Conservation (phyloP, 37 sponge, comb jelly and placozoan genomes). For the Spongilla lacustris region DNA sequence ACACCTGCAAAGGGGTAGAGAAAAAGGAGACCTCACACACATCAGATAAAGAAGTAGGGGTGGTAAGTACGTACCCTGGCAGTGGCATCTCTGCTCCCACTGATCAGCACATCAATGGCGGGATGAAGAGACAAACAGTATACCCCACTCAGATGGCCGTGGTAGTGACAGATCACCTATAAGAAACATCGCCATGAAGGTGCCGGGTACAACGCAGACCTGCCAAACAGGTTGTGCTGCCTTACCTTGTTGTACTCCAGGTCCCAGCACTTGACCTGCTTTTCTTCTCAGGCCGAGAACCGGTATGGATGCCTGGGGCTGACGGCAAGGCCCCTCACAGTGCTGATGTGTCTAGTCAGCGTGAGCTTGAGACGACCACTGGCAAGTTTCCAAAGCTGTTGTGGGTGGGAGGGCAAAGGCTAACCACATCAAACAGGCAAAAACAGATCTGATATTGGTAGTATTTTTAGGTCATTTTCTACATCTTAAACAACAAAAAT, state of each 20-base stretch:
- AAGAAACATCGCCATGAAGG: background rate
- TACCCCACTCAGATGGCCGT: slow-evolving; percentile 98
- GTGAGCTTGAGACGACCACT: slow-evolving; percentile 91
- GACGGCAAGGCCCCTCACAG: slow-evolving; percentile 88
- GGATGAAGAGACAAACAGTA: slow-evolving; percentile 91
- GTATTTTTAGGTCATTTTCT: background rate
- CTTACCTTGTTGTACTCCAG: slow-evolving; percentile 95
- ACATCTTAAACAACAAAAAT: background rate
- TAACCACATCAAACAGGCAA: background rate
- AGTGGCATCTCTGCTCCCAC: slow-evolving; percentile 91
- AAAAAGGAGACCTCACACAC: no score
- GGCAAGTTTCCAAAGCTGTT: slow-evolving; percentile 94
- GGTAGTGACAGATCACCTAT: slow-evolving; percentile 98
- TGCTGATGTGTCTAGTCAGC: slow-evolving; percentile 96
- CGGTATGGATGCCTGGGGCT: slow-evolving; percentile 95
- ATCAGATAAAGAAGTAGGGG: background rate
- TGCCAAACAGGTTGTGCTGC: background rate
- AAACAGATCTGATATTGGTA: background rate
- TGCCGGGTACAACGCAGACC: background rate
- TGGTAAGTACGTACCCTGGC: slow-evolving; percentile 68
- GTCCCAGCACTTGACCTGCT: slow-evolving; percentile 99
- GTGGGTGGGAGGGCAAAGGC: background rate
- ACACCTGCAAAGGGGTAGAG: slow-evolving; percentile 48
- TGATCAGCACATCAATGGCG: slow-evolving; percentile 90
- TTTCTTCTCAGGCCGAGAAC: slow-evolving; percentile 97